Evolutionary conservation across 30 jellyfish, hydroid and myxozoan genomes (phyloP).

Genomic region (Cassiopea andromeda): DNA sequence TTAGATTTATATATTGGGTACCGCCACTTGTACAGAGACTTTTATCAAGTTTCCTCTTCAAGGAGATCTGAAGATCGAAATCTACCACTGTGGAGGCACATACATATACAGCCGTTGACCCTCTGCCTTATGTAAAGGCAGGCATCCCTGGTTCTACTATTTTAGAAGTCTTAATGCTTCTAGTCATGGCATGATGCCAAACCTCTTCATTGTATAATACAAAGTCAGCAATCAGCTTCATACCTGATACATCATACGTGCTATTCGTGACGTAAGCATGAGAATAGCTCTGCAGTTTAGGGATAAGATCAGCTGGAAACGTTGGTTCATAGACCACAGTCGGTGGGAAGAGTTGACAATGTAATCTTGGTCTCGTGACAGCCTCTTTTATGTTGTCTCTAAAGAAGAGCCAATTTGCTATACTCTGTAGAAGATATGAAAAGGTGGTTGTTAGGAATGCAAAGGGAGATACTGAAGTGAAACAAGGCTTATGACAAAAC

Average conservation of each 20-base stretch:
- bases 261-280: constrained; percentile 98
- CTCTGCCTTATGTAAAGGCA: no score
- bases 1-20: no score
- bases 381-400: constrained; percentile 89
- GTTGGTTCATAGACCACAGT: constrained; percentile 96
- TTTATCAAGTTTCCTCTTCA: no score
- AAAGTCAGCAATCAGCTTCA: neutral
- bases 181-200: no score
- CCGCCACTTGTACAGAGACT: no score
- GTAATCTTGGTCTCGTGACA: constrained; percentile 94
- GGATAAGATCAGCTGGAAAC: constrained; percentile 75
- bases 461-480: neutral
- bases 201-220: no score
- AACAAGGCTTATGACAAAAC: no score
- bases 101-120: no score
- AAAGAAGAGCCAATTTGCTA: constrained; percentile 95
- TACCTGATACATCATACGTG: constrained; percentile 99
- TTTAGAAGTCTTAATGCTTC: no score
- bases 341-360: constrained; percentile 99
- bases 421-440: constrained; percentile 55
- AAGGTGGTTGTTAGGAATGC: neutral
- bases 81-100: no score
- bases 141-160: no score
- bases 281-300: constrained; percentile 67
- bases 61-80: no score